These are phyloP conservation scores for Sorex maritimensis DNA, from an alignment of 2,797 vertebrate genomes.

Conservation along the genomic window DNA sequence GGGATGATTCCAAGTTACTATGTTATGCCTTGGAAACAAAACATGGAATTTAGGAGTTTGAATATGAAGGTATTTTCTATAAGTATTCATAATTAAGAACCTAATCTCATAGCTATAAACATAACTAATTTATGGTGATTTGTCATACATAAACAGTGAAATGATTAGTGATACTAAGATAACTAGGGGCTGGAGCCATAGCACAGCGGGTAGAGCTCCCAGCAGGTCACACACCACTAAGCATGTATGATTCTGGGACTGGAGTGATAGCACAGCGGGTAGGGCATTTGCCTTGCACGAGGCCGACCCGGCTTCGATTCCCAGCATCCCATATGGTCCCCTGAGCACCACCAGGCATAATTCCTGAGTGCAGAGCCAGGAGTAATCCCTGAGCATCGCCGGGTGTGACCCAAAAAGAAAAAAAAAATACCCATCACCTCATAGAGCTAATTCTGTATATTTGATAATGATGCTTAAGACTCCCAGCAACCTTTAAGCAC, in stretches of 20 bases:
- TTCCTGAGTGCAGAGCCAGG: too few species aligned
- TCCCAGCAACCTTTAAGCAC: background rate
- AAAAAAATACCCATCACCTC: background rate
- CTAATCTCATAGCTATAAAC: slow-evolving; percentile 21
- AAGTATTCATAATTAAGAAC: slow-evolving; percentile 7
- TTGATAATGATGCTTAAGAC: background rate
- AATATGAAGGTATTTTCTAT: slow-evolving; percentile 84
- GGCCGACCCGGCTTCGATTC: too few species aligned
- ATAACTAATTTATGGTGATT: background rate
- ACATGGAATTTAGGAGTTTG: slow-evolving; percentile 86
- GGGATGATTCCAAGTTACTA: slow-evolving; percentile 89
- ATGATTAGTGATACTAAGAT: background rate
- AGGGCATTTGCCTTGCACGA: too few species aligned
- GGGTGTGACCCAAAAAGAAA: too few species aligned
- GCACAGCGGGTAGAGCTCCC: too few species aligned
- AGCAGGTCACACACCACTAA: too few species aligned
- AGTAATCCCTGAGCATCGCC: too few species aligned
- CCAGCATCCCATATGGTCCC: too few species aligned
- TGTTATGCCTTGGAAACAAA: slow-evolving; percentile 92
- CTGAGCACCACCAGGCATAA: too few species aligned
- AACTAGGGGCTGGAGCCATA: background rate
- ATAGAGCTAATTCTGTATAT: background rate
- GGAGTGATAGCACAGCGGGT: too few species aligned
- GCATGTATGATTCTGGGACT: too few species aligned
- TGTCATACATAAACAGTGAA: background rate